A percentile compares a stretch with the other conserved stretches of the same genome.
phyloP scores from a whole-genome alignment of 2,797 vertebrate species.

The Denticeps clupeoides region DNA sequence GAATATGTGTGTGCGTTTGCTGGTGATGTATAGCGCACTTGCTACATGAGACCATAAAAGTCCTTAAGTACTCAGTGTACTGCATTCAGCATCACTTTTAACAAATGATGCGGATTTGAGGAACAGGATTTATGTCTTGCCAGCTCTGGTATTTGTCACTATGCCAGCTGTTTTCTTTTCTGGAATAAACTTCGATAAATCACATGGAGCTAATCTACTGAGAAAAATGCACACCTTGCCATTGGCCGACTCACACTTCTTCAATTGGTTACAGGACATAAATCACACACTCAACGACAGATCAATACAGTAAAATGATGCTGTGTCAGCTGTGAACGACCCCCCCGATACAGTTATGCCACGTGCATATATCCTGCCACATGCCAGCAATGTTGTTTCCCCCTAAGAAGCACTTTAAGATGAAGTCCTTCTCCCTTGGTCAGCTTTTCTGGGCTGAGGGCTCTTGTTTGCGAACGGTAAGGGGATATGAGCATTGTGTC shows the following conservation, averaged over 20 bases:
- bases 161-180: slow-evolving; percentile 61
- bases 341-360: no score
- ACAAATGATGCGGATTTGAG: slow-evolving; percentile 39
- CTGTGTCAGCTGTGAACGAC: no score
- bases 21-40: slow-evolving; percentile 1
- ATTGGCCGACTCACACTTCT: slow-evolving; percentile 43
- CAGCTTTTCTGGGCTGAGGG: slow-evolving; percentile 62
- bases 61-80: slow-evolving; percentile 13
- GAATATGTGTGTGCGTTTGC: slow-evolving; percentile 1
- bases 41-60: slow-evolving; percentile 13
- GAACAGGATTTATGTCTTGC: slow-evolving; percentile 44
- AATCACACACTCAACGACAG: slow-evolving; percentile 57
- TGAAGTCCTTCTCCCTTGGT: slow-evolving; percentile 45
- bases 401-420: neutral
- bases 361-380: no score
- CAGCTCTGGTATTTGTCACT: slow-evolving; percentile 47
- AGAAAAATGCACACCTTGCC: slow-evolving; percentile 49
- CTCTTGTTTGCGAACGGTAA: slow-evolving; percentile 73
- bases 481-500: slow-evolving; percentile 48
- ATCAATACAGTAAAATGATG: slow-evolving; percentile 41
- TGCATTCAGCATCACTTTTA: slow-evolving; percentile 30
- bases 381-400: no score
- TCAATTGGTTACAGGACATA: slow-evolving; percentile 65
- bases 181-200: slow-evolving; percentile 65
- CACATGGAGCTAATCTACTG: slow-evolving; percentile 62